These are phyloP conservation scores for Maccullochella peelii DNA, from an alignment of 2,113 vertebrate species.

Conservation along the genomic window DNA sequence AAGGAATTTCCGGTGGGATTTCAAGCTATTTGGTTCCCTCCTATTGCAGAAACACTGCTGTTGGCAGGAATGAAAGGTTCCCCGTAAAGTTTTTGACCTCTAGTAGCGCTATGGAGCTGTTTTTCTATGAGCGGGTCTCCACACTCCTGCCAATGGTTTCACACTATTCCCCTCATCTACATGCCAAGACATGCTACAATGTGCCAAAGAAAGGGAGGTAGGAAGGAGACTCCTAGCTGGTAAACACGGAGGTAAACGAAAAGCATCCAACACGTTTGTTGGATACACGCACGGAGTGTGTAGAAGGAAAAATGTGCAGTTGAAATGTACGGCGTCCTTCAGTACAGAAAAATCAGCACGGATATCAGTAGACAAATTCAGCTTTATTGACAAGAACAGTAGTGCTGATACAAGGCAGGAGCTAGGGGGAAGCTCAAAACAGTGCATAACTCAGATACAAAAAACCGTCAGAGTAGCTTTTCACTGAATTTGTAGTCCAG, in stretches of 20 bases:
- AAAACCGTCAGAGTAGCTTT: slow-evolving; percentile 49
- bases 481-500: slow-evolving; percentile 36
- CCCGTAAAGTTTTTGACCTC: too few relatives aligned
- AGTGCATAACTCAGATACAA: slow-evolving; percentile 70
- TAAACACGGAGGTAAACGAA: not conserved
- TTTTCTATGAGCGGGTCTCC: not conserved
- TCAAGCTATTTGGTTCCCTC: not conserved
- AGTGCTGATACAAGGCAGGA: slow-evolving; percentile 79
- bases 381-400: slow-evolving; percentile 83
- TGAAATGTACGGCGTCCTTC: too few relatives aligned
- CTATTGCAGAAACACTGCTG: too few relatives aligned
- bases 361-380: slow-evolving; percentile 71
- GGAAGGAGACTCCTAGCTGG: not conserved
- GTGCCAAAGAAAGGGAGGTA: not conserved
- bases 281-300: too few relatives aligned
- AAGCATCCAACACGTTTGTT: too few relatives aligned
- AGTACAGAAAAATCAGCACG: not conserved
- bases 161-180: not conserved
- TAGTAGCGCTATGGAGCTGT: too few relatives aligned
- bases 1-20: not conserved
- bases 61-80: too few relatives aligned
- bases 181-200: not conserved
- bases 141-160: not conserved
- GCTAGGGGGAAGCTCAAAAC: slow-evolving; percentile 72
- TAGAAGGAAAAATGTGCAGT: not conserved